Conservation (phyloP, 2,888 invertebrate species). For the Sphaerophoria rueppellii region DNA sequence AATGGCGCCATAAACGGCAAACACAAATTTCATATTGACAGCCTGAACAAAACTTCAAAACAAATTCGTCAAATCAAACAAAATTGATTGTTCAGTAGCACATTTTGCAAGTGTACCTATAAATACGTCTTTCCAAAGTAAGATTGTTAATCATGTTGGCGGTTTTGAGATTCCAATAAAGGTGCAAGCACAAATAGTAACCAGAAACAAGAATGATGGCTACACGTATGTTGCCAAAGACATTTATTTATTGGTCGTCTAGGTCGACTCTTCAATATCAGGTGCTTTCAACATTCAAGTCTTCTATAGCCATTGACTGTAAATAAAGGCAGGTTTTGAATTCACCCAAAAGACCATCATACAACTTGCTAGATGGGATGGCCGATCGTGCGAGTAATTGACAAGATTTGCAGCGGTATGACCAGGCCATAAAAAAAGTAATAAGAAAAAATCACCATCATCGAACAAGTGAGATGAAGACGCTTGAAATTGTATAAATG, state of each 20-base stretch:
- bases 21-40: neutral
- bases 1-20: conserved; percentile 2
- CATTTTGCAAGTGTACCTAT: conserved; percentile 5
- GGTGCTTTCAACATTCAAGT: conserved; percentile 24
- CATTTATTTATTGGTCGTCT: conserved; percentile 63
- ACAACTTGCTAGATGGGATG: conserved; percentile 43
- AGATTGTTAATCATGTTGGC: neutral
- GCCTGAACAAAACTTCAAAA: conserved; percentile 12
- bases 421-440: conserved; percentile 6
- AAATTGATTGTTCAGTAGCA: conserved; percentile 60
- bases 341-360: conserved; percentile 14
- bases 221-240: conserved; percentile 41
- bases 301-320: neutral
- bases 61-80: conserved; percentile 64
- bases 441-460: conserved; percentile 5
- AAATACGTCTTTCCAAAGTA: neutral
- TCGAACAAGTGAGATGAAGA: conserved; percentile 47
- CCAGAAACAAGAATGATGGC: conserved; percentile 21
- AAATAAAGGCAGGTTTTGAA: conserved; percentile 38
- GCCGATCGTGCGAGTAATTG: conserved; percentile 42
- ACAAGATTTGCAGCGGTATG: conserved; percentile 45
- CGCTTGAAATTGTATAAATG: conserved; percentile 63
- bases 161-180: conserved; percentile 9
- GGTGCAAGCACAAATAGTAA: neutral
- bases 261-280: conserved; percentile 71